These are phyloP conservation scores for Venustoraphidia nigricollis DNA, from an alignment of 2,888 invertebrate genomes.

Conservation along the genomic window DNA sequence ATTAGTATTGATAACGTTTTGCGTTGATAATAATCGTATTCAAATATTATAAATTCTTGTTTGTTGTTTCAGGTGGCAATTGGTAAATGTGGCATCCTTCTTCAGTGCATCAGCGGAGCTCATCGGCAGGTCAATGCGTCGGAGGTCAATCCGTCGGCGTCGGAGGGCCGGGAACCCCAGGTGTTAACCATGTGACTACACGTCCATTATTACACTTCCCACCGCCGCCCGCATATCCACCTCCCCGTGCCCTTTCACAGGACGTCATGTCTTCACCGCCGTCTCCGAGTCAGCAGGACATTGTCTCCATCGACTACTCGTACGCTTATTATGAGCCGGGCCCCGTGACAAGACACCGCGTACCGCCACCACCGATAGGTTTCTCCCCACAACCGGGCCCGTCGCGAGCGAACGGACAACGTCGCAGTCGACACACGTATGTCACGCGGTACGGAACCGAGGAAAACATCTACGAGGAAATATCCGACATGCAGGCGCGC, in stretches of 20 bases:
- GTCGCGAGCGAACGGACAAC: constrained; percentile 23
- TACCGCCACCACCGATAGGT: constrained; percentile 32
- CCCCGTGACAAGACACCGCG: constrained; percentile 41
- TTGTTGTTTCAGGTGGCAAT: no score
- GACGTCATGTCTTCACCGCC: constrained; percentile 16
- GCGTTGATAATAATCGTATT: no score
- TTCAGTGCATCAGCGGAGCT: no score
- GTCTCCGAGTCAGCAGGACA: constrained; percentile 17
- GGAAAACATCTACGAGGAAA: constrained; percentile 72
- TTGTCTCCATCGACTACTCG: constrained; percentile 47
- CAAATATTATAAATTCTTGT: no score
- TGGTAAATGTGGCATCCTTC: no score
- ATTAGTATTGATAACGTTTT: no score
- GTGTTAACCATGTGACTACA: constrained; percentile 4
- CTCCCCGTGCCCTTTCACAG: constrained; percentile 24
- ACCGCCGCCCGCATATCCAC: constrained; percentile 57
- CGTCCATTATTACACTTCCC: constrained; percentile 52
- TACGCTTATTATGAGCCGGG: constrained; percentile 71
- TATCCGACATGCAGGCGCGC: constrained; percentile 39
- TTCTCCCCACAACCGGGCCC: constrained; percentile 4
- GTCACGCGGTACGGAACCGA: constrained; percentile 69
- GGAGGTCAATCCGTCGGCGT: constrained; percentile 2
- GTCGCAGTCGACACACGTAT: constrained; percentile 47
- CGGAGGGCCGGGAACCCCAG: constrained; percentile 6
- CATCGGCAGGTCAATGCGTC: background rate